Evolutionary conservation across 2,113 vertebrate species (phyloP).

Genomic region (Australoheros scitulus): DNA sequence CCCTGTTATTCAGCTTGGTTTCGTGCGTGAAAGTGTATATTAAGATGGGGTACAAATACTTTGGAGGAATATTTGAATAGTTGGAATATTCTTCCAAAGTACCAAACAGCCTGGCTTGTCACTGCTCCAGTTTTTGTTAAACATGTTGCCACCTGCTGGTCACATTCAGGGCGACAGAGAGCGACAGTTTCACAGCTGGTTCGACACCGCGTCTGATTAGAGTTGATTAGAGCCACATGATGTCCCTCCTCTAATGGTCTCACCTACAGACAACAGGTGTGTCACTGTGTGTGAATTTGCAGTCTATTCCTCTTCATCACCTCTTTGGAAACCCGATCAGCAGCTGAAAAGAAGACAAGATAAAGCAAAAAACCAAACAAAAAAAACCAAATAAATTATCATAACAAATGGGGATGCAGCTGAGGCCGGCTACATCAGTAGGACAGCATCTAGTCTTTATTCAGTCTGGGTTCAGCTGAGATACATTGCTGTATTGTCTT

Average conservation of each 20-base stretch:
- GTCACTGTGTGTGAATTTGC: slow-evolving; percentile 21
- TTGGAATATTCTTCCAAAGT: not conserved
- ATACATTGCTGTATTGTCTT: slow-evolving; percentile 25
- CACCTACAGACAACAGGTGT: slow-evolving; percentile 43
- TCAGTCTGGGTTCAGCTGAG: slow-evolving; percentile 23
- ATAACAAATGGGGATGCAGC: slow-evolving; percentile 16
- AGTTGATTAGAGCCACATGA: slow-evolving; percentile 7
- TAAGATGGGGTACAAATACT: not conserved
- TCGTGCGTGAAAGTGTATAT: not conserved
- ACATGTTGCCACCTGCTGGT: slow-evolving; percentile 58
- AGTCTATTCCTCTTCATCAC: slow-evolving; percentile 2
- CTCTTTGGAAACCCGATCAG: slow-evolving; percentile 28
- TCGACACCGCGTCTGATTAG: not conserved
- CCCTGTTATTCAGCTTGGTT: not conserved
- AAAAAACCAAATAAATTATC: slow-evolving; percentile 18
- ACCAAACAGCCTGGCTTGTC: not conserved
- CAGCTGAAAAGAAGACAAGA: slow-evolving; percentile 31
- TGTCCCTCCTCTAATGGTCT: not conserved
- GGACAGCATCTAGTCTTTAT: slow-evolving; percentile 9
- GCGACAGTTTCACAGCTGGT: not conserved
- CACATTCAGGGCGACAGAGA: not conserved
- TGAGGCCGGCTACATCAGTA: slow-evolving; percentile 9
- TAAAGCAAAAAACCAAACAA: not conserved
- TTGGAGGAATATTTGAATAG: too few relatives aligned
- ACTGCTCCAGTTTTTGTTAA: not conserved